Conservation (phyloP, 2,797 vertebrate genomes). For the Petrocephalus schoutedeni region DNA sequence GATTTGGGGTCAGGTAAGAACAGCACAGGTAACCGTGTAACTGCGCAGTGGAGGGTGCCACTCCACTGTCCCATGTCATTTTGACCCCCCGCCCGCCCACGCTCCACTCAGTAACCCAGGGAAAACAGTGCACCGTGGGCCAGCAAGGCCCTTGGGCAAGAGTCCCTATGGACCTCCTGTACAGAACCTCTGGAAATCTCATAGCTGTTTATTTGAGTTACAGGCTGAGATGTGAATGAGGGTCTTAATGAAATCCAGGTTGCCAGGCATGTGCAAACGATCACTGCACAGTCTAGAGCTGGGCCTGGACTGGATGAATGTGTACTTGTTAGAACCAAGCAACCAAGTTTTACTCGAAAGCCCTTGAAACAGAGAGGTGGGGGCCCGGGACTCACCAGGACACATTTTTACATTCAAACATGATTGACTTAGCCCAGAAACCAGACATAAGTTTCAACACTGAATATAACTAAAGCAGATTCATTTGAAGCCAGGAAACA, state of each 20-base stretch:
- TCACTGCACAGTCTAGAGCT: constrained; percentile 61
- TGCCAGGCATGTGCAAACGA: constrained; percentile 68
- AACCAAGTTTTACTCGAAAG: constrained; percentile 45
- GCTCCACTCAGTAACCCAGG: neutral
- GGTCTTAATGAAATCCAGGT: constrained; percentile 71
- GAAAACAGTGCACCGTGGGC: neutral
- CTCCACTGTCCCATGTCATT: neutral
- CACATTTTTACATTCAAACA: constrained; percentile 36
- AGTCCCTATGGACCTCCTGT: constrained; percentile 42
- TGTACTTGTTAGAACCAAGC: constrained; percentile 34
- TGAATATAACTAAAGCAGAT: constrained; percentile 29
- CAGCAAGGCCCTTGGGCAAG: constrained; percentile 30
- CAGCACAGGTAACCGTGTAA: neutral
- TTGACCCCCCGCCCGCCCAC: neutral
- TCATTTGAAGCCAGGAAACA: neutral
- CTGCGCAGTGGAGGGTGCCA: neutral
- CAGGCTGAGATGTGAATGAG: constrained; percentile 66
- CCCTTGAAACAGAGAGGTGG: constrained; percentile 44
- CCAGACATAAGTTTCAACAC: neutral
- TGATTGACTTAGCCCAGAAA: constrained; percentile 20
- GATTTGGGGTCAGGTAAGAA: neutral
- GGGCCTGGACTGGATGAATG: constrained; percentile 57
- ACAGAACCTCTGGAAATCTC: constrained; percentile 70
- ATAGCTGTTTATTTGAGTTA: constrained; percentile 77
- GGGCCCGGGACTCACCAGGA: constrained; percentile 40